phyloP scores from a whole-genome alignment of 2,888 invertebrate species.

The Lagria hirta region DNA sequence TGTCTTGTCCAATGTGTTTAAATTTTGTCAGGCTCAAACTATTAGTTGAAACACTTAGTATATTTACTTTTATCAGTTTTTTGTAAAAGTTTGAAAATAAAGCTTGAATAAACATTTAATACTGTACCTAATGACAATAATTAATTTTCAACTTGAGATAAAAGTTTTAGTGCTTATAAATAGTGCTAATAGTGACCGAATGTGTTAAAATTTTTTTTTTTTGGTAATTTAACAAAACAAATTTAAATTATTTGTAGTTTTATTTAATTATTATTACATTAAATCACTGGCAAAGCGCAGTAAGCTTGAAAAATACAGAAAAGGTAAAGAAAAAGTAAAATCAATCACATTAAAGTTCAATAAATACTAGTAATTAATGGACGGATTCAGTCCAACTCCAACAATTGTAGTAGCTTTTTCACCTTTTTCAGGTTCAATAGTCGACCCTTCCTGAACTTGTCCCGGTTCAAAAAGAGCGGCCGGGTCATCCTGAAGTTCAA shows the following conservation, averaged over 20 bases:
- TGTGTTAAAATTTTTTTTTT: no score
- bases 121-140: no score
- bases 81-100: conserved; percentile 12
- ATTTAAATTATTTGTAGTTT: no score
- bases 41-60: background rate
- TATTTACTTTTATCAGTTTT: no score
- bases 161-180: no score
- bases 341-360: conserved; percentile 15
- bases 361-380: conserved; percentile 26
- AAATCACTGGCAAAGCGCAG: no score
- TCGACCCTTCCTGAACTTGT: conserved; percentile 57
- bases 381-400: conserved; percentile 38
- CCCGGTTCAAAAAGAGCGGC: conserved; percentile 56
- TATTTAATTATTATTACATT: no score
- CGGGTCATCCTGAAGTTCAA: conserved; percentile 59
- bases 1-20: no score
- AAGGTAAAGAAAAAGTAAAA: conserved; percentile 22
- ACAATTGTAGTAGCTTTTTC: conserved; percentile 56
- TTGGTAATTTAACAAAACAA: no score
- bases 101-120: conserved; percentile 4
- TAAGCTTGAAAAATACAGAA: conserved; percentile 19
- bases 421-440: conserved; percentile 63
- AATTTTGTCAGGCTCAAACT: no score
- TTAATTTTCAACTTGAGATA: no score
- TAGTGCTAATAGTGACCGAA: no score